phyloP scores from a whole-genome alignment of 1,140 invertebrate species.

The Microplitis demolitor region DNA sequence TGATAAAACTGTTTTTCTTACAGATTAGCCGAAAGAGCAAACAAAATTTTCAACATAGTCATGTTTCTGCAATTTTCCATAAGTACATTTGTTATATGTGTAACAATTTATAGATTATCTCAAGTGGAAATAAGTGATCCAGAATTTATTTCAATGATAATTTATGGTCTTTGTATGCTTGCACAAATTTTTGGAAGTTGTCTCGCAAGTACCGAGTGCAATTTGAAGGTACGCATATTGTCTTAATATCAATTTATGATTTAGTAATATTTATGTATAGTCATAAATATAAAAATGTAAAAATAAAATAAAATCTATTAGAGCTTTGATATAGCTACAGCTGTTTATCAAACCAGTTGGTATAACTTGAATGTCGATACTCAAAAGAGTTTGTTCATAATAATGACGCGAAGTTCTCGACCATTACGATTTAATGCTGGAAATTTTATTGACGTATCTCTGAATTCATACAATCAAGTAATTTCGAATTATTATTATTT shows the following conservation, averaged over 20 bases:
- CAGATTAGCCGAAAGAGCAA: constrained; percentile 11
- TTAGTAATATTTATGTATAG: neutral
- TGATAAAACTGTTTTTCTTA: too few relatives aligned
- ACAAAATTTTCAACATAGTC: constrained; percentile 3
- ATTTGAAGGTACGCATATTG: too few relatives aligned
- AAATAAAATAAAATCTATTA: neutral
- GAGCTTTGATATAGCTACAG: neutral
- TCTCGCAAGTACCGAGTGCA: neutral
- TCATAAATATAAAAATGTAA: neutral
- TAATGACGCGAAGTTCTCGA: constrained; percentile 2
- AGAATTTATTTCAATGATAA: neutral
- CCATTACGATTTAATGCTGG: neutral
- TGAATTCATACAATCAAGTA: neutral
- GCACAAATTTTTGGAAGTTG: constrained; percentile 9
- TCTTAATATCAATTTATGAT: too few relatives aligned
- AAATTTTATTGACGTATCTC: neutral
- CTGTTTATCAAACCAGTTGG: neutral
- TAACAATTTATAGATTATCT: neutral
- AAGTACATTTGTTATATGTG: constrained; percentile 13
- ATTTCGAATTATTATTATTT: too few relatives aligned
- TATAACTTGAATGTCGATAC: neutral
- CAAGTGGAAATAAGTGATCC: neutral
- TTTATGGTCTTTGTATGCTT: constrained; percentile 8
- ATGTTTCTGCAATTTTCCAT: constrained; percentile 19
- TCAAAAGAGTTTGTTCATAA: constrained; percentile 1